Base-by-base conservation (phyloP, 2,888 invertebrate species). In the Scaptomyza parva region DNA sequence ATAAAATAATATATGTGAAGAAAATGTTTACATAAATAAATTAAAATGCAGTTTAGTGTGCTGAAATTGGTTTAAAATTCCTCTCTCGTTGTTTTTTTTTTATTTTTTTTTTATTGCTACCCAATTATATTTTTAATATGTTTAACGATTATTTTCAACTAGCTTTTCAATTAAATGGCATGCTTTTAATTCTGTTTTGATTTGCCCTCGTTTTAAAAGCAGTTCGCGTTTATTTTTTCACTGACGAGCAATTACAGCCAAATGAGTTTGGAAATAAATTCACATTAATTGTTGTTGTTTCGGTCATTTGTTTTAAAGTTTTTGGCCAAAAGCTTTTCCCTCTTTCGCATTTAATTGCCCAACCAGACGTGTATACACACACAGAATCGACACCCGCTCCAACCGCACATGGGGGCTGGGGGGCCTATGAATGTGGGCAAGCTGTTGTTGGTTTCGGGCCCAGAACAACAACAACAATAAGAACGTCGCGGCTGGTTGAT, bases 211-310 rank as follows among this genome's bases (percentile, higher is more conserved):
- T 17, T 50, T n/a, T 9, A 53, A 17, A 33, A 11, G 28, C 22
- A n/a, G 9, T 20, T 55, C 14, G 57, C 24, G 22, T 18, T n/a
- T 17, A 33, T 40, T 14, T 70, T 62, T 74, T 41, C 41, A 14
- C 55, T 60, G 70, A 61, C 62, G 64, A 48, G 84, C 84, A 81
- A 84, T 82, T 81, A 82, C 77, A 74, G 79, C 81, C 73, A 84
- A 83, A 83, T 85, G 82, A 78, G 83, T 71, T 75, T 65, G 81
- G 71, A 78, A 83, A 83, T 84, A 83, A 84, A 83, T 85, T 72
- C 78, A 65, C 77, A 80, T 82, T 86, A 82, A 83, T 83, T 84
- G 77, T 76, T 79, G 78, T 78, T 74, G 76, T 70, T 76, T 72
- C 41, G 76, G 77, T 76, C 62, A 79, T 81, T 83, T 80, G 74